phyloP scores from a whole-genome alignment of 1,140 invertebrate genomes.

The Neocloeon triangulifer region DNA sequence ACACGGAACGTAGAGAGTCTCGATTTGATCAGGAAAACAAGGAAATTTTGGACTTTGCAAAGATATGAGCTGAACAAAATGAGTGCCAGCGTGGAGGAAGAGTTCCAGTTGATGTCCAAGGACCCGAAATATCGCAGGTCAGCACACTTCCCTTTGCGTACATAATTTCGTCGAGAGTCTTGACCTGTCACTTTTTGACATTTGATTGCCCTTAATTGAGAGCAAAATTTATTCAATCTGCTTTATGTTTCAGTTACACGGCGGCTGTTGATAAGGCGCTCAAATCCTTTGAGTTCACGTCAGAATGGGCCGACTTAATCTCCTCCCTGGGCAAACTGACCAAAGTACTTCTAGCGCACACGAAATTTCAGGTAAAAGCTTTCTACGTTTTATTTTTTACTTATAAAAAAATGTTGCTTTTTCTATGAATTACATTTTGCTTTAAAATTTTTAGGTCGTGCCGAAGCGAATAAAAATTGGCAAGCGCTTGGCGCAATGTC shows the following conservation, averaged over 20 bases:
- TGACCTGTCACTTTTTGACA: no score
- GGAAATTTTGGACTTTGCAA: no score
- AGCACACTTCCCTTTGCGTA: no score
- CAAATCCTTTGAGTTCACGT: slow-evolving; percentile 81
- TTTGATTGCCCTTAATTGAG: no score
- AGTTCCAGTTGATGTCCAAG: no score
- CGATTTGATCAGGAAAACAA: no score
- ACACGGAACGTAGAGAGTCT: no score
- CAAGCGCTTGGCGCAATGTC: slow-evolving; percentile 82
- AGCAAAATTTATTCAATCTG: no score
- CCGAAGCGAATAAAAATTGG: slow-evolving; percentile 76
- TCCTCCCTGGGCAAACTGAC: slow-evolving; percentile 78
- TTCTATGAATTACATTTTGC: slow-evolving; percentile 13
- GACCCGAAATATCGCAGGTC: no score
- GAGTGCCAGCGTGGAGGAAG: no score
- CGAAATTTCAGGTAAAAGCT: not conserved
- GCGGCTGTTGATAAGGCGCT: slow-evolving; percentile 69
- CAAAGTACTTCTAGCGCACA: slow-evolving; percentile 34
- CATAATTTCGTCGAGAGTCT: no score
- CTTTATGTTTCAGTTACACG: slow-evolving; percentile 50
- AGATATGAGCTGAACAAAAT: no score
- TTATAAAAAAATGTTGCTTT: not conserved
- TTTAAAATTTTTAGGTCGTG: slow-evolving; percentile 73
- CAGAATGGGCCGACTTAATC: slow-evolving; percentile 90
- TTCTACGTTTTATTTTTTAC: slow-evolving; percentile 1